Evolutionary conservation across 1,140 invertebrate genomes (phyloP), one percentile per base, ranked within the genome.

Genomic region (Galleria mellonella): DNA sequence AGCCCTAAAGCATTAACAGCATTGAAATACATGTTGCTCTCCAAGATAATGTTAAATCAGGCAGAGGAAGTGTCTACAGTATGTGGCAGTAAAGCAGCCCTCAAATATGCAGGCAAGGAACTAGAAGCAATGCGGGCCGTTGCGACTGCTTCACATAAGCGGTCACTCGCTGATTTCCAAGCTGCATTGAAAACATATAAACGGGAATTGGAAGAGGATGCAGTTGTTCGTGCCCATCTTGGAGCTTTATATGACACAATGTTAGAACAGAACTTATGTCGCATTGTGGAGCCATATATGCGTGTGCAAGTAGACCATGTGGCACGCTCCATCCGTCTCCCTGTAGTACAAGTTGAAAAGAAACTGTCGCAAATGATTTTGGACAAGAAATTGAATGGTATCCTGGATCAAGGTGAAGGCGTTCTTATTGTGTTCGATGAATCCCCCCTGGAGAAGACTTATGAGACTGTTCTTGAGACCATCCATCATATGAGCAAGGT

Each of bases 351-450:
- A 87, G 97, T 99, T 33, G 98, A 99, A 81, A 98, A 98, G 86
- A 99, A 99, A 87, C 86, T 99, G 10, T 99, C 98, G 14, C 98
- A 99, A 85, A 99, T 99, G 98, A 99, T 99, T 75, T 87, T 99
- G 67, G 98, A 99, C 83, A 97, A 98, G 59, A 99, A 99, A 83
- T 92, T 99, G 55, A 91, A 93, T 87, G 97, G 98, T 11, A 98
- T 99, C 60, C 88, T 99, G 36, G 98, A 99, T 89, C 98, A 99
- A 88, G 98, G 97, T 39, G 96, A 97, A 86, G 98, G 91, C 53
- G 96, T 99, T 9, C 87, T 99, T 17, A 97, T 99, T 59, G 96
- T 99, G 7, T 99, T 98, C 86, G 98, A 99, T 83, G 96, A 97
- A 70, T 94, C 93, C 37, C 90, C 93, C n/a, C 90, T 94, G 32